Base-by-base conservation (phyloP, 2,797 vertebrate species). In the Clarias laeviceps region DNA sequence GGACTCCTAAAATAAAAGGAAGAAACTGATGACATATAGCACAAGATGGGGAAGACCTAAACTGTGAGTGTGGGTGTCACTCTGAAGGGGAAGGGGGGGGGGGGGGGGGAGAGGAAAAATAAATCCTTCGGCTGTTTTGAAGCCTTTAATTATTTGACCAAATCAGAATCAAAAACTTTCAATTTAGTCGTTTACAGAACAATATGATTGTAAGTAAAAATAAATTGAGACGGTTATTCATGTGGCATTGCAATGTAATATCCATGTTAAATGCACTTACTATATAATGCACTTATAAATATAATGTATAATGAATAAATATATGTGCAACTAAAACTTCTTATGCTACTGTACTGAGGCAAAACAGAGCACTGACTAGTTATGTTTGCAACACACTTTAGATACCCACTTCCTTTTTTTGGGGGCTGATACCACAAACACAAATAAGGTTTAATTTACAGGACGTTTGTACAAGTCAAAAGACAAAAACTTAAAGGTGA, bases 381-480 rank as follows among this genome's bases (percentile, higher is more conserved):
- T 76, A 88, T 34, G 68, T 90, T 94, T 95, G 94, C 93, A 94
- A 93, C 94, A 94, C 64, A 88, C 83, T 64, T 87, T 82, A 91
- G 61, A 88, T 91, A 88, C 88, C 93, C 92, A 94, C 93, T 94
- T 95, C 94, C 95, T 94, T 90, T 91, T 93, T 83, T 93, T 66
- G 72, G 65, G 88, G 92, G 92, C 91, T 91, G 93, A 89, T 91
- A 88, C 90, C 92, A 92, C 91, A 89, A 91, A 86, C 92, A 92
- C 91, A 89, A 91, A 86, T 93, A 93, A 69, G 93, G 92, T 94
- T 94, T 89, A 86, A 86, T 94, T 95, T 95, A 94, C 94, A 93
- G 95, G 93, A 96, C 94, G 91, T 90, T 91, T 89, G 94, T 94
- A 93, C 92, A 90, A 95, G 93, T 93, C 93, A 94, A 85, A 92